Evolutionary conservation across 2,113 vertebrate genomes (phyloP).

Genomic region (Oophaga pumilio): DNA sequence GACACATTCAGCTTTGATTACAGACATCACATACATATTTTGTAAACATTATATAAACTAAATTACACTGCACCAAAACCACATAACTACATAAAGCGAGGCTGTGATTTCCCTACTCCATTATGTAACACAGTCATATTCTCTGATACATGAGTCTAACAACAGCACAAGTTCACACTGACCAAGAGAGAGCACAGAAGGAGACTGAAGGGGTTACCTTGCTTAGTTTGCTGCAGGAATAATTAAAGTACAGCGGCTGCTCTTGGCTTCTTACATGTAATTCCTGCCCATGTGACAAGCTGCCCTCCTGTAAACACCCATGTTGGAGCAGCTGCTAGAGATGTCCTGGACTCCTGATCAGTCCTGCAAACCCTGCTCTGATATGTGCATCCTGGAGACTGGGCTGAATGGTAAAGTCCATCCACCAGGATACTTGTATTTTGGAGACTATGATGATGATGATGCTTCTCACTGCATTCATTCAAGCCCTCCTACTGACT

Average conservation of each 20-base stretch:
- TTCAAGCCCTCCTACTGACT: conserved; percentile 65
- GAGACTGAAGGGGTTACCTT: conserved; percentile 33
- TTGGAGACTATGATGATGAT: conserved; percentile 14
- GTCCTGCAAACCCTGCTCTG: neutral
- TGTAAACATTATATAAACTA: neutral
- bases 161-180: neutral
- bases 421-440: conserved; percentile 23
- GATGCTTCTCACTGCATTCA: conserved; percentile 57
- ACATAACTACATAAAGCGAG: neutral
- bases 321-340: conserved; percentile 9
- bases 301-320: conserved; percentile 36
- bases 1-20: neutral
- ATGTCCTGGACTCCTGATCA: neutral
- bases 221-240: conserved; percentile 42
- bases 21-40: neutral
- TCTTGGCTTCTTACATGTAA: conserved; percentile 25
- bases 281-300: neutral
- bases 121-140: neutral
- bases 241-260: conserved; percentile 28
- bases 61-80: neutral
- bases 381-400: conserved; percentile 9
- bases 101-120: too few species aligned
- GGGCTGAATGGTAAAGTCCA: neutral
- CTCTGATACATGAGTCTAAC: neutral
- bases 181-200: neutral